A percentile compares a stretch with the other conserved stretches of the same genome.
phyloP scores from a whole-genome alignment of 2,113 vertebrate genomes.

The Hydropotes inermis region DNA sequence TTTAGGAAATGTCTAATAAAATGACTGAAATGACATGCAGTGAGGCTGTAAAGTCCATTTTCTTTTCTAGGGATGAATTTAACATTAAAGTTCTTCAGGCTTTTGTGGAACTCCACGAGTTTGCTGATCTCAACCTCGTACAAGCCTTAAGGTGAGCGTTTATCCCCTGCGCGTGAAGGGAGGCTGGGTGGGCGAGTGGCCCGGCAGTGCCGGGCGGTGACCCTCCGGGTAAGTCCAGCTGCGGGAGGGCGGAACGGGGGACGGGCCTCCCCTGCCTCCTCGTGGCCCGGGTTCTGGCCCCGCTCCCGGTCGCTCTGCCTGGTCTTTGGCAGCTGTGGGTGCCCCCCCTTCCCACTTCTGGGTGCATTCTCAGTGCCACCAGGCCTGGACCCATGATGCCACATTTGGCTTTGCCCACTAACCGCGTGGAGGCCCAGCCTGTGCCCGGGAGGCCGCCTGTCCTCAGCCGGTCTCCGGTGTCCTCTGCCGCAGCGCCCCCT shows the following conservation, averaged over 20 bases:
- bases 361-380: fast-evolving
- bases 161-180: fast-evolving
- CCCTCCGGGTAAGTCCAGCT: not conserved
- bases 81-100: conserved; percentile 98
- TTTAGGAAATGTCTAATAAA: not conserved
- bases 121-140: conserved; percentile 98
- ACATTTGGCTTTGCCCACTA: not conserved
- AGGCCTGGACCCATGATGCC: fast-evolving
- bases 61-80: conserved; percentile 92
- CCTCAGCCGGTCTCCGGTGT: not conserved
- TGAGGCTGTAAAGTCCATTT: not conserved
- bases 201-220: not conserved
- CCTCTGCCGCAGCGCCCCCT: not conserved
- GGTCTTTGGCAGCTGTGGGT: fast-evolving
- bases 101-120: conserved; percentile 98
- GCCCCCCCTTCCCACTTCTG: not conserved
- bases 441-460: not conserved
- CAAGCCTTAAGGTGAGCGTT: conserved; percentile 92
- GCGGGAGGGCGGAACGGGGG: fast-evolving
- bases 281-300: not conserved
- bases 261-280: fast-evolving
- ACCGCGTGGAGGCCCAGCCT: fast-evolving
- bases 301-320: fast-evolving
- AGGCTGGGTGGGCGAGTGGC: not conserved
- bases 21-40: not conserved